phyloP scores from a whole-genome alignment of 2,797 vertebrate species.

The Xenentodon cancila region DNA sequence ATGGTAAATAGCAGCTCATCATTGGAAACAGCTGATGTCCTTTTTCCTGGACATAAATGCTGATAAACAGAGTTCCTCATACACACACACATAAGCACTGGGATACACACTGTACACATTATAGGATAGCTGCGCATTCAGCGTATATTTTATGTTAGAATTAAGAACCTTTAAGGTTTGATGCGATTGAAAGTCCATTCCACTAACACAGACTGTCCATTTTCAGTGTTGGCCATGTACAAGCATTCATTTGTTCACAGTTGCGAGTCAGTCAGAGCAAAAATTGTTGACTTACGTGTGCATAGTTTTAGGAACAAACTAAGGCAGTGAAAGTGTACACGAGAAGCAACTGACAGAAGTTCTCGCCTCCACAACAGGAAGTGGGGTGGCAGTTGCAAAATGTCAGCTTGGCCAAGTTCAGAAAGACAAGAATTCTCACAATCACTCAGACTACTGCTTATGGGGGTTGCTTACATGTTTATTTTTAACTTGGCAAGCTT shows the following conservation, averaged over 20 bases:
- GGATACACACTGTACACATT: slow-evolving; percentile 22
- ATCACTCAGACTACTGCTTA: slow-evolving; percentile 25
- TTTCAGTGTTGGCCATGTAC: slow-evolving; percentile 1
- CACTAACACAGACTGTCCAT: not conserved
- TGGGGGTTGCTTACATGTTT: not conserved
- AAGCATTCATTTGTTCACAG: not conserved
- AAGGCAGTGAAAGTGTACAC: slow-evolving; percentile 36
- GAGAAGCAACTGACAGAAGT: slow-evolving; percentile 32
- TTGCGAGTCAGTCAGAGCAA: not conserved
- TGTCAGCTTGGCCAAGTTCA: slow-evolving; percentile 57
- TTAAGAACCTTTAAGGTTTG: slow-evolving; percentile 7
- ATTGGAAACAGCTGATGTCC: slow-evolving; percentile 68
- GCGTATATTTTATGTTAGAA: not conserved
- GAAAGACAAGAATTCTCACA: slow-evolving; percentile 24
- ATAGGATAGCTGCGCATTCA: slow-evolving; percentile 9
- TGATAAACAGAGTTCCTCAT: slow-evolving; percentile 41
- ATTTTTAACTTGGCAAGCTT: not conserved
- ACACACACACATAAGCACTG: slow-evolving; percentile 23
- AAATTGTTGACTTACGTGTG: not conserved
- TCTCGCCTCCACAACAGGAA: slow-evolving; percentile 72
- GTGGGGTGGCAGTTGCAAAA: slow-evolving; percentile 65
- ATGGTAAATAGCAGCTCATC: slow-evolving; percentile 35
- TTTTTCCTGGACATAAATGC: slow-evolving; percentile 36
- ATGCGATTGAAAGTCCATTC: not conserved
- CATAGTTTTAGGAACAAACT: slow-evolving; percentile 18